A percentile compares a stretch with the other conserved stretches of the same genome.
These are phyloP conservation scores for Ornithoptera priamus DNA, from an alignment of 2,888 invertebrate species.

Conservation along the genomic window DNA sequence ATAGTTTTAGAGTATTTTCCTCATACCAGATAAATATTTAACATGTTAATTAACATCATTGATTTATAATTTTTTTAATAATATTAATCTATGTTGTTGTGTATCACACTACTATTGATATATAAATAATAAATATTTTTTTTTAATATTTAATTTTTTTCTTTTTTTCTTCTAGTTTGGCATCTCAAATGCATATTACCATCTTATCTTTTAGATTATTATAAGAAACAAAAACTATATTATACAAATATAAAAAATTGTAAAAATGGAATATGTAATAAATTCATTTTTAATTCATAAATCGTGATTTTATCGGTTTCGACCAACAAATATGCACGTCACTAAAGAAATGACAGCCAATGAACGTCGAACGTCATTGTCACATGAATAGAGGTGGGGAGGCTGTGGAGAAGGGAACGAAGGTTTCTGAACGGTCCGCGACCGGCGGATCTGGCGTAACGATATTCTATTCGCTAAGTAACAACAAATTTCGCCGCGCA, in stretches of 20 bases:
- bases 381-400: conserved; percentile 26
- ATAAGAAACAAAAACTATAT: too few relatives aligned
- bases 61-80: background rate
- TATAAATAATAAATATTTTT: too few relatives aligned
- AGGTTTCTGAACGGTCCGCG: conserved; percentile 36
- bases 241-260: too few relatives aligned
- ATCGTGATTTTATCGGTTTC: background rate
- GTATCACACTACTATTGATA: background rate
- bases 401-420: conserved; percentile 14
- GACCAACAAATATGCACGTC: background rate
- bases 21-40: too few relatives aligned
- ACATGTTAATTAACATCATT: background rate
- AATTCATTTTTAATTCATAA: background rate
- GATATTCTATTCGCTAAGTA: conserved; percentile 37
- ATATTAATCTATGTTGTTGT: background rate
- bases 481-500: conserved; percentile 51
- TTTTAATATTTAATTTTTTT: too few relatives aligned
- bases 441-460: conserved; percentile 27
- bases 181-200: too few relatives aligned
- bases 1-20: background rate
- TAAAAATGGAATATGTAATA: too few relatives aligned
- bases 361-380: conserved; percentile 14
- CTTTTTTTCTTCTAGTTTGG: too few relatives aligned
- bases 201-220: too few relatives aligned
- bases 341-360: conserved; percentile 23